Evolutionary conservation across 2,113 vertebrate genomes (phyloP), one percentile per base, ranked within the genome.

Genomic region (Ceuthmochares aereus): DNA sequence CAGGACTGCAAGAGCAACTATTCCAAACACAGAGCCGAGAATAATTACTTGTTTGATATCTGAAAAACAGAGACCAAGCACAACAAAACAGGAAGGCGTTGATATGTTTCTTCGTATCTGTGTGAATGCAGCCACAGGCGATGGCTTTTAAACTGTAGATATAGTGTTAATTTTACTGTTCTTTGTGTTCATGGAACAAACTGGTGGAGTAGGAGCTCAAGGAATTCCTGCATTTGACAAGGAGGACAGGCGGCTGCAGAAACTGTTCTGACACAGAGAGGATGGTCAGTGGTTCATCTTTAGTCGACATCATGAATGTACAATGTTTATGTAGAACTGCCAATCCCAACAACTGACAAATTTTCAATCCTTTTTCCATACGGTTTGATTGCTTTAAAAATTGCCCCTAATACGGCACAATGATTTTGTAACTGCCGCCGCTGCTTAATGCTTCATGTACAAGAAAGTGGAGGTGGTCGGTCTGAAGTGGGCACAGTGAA

Each of bases 1-100:
- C 78, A 97, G 74, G 22, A 96, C 89, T 37, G 63, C 89, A 58
- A 96, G 36, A 62, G 58, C 42, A 0, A 91, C 40, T 58, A 92
- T 5, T 87, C 95, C 95, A 87, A 94, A 91, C 37, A 97, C 12
- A 51, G 66, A 94, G 74, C 66, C 91, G 66, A 96, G 74, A 68
- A 96, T 0, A 87, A 96, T 93, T 54, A 96, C 4, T 95, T 97
- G 93, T 16, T 91, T 82, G 25, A 58, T 64, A 84, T 42, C 96
- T 97, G 94, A 66, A 96, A 96, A 73, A 80, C 45, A 94, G 30
- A 92, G 23, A 88, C 10, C 42, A 87, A 42, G 3, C 47, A 84
- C 45, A 73, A 83, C 10, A 68, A 45, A 60, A 5, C 12, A 54
- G 42, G 29, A 92, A 67, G 29, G 78, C 5, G 51, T 11, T 27